These are phyloP conservation scores for Drosophila melanica DNA, from an alignment of 1,140 invertebrate species.

Conservation along the genomic window DNA sequence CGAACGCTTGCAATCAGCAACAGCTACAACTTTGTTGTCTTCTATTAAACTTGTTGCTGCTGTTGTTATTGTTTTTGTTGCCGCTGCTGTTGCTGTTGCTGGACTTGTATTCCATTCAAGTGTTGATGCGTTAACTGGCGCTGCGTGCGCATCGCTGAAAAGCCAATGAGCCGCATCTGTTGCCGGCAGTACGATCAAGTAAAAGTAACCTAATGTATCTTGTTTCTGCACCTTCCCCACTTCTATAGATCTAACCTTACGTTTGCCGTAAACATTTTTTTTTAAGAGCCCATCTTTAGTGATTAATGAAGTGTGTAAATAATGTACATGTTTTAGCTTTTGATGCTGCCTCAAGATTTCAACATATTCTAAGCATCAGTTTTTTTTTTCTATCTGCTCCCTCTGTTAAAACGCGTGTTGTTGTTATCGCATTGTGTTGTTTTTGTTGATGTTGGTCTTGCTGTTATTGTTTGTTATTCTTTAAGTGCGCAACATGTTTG, in stretches of 20 bases:
- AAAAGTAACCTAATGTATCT: conserved; percentile 69
- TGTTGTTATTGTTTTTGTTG: conserved; percentile 23
- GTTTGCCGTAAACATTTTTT: conserved; percentile 39
- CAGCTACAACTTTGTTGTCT: conserved; percentile 38
- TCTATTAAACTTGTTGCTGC: conserved; percentile 30
- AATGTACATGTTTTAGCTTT: conserved; percentile 69
- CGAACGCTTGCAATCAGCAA: conserved; percentile 7
- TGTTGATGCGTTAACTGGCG: conserved; percentile 80
- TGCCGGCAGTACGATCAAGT: conserved; percentile 47
- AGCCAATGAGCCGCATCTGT: conserved; percentile 75
- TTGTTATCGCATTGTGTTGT: conserved; percentile 35
- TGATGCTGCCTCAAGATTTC: conserved; percentile 61
- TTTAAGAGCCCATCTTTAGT: conserved; percentile 61
- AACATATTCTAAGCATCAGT: conserved; percentile 69
- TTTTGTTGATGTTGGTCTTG: conserved; percentile 14
- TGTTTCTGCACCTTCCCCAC: conserved; percentile 36
- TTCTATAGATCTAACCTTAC: conserved; percentile 55
- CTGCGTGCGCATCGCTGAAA: conserved; percentile 78
- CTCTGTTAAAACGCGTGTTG: conserved; percentile 19
- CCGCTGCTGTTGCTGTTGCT: conserved; percentile 36
- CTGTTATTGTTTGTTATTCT: conserved; percentile 32
- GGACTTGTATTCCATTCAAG: conserved; percentile 61
- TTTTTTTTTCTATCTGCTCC: conserved; percentile 3
- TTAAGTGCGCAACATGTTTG: conserved; percentile 44
- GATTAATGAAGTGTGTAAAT: conserved; percentile 82